Conservation (phyloP, 2,113 vertebrate species). For the Hydropotes inermis region DNA sequence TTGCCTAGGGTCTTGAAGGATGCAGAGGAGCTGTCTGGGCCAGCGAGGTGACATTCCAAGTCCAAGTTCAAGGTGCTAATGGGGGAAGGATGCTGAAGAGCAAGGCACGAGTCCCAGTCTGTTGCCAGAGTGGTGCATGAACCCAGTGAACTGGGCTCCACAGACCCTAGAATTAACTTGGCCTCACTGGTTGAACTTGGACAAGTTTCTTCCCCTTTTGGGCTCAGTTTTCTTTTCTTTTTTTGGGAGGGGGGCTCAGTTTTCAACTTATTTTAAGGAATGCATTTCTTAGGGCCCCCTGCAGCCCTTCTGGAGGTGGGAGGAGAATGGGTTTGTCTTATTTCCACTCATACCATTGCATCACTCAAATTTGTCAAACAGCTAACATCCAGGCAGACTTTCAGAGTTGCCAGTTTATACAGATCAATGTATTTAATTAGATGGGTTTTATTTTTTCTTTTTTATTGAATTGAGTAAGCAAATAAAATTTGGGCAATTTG, state of each 20-base stretch:
- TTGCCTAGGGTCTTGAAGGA: background rate
- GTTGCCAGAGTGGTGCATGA: background rate
- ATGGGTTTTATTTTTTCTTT: slow-evolving; percentile 72
- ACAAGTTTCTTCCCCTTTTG: background rate
- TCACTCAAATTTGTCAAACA: slow-evolving; percentile 3
- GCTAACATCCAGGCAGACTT: background rate
- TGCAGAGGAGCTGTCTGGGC: background rate
- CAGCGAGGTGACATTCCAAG: background rate
- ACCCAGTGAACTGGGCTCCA: background rate
- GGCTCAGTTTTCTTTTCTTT: background rate
- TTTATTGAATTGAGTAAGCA: slow-evolving; percentile 74
- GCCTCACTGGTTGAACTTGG: background rate
- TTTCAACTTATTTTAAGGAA: background rate
- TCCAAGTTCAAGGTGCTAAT: background rate
- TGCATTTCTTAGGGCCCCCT: background rate
- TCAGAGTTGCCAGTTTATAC: slow-evolving; percentile 57
- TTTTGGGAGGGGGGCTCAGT: background rate
- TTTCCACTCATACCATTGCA: background rate
- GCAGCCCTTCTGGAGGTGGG: background rate
- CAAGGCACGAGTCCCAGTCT: background rate
- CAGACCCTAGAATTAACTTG: background rate
- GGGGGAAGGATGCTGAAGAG: background rate
- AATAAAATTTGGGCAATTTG: slow-evolving; percentile 69
- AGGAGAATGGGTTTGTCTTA: slow-evolving; percentile 1
- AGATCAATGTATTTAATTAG: slow-evolving; percentile 81